Base-by-base conservation (phyloP, 2,113 vertebrate species). In the Gallinago paraguaiae region DNA sequence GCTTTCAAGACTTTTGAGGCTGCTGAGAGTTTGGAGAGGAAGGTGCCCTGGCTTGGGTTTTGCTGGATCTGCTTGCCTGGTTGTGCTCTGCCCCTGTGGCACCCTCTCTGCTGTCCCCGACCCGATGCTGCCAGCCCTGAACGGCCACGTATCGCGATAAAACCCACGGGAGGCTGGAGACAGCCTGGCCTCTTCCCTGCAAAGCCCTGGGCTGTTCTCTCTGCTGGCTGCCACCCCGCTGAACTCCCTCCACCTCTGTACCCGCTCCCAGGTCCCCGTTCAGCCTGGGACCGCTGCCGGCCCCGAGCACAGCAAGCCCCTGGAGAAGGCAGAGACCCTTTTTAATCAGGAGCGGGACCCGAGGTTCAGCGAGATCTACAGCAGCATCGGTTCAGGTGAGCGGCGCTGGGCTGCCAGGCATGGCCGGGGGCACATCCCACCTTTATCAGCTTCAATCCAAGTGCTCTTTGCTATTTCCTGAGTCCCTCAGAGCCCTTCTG, bases 301-400 rank as follows among this genome's bases (percentile, higher is more conserved):
- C 24, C 96, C 98, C 0, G 99, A 99, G 88, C 99, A 98, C 94
- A 98, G 95, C 95, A 99, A 99, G 90, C 96, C 97, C 56, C 68
- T 98, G 39, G 98, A 99, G 82, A 99, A 99, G 91, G n/a, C 98
- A 13, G 97, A 98, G 28, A 95, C 96, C 48, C 96, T 99, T 6
- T 99, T 98, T 74, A 86, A 95, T 9, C 97, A 97, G 86, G 98
- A 98, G 69, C 93, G 97, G 67, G 98, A 98, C 63, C 94, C 98
- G 0, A 89, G 98, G 43, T 98, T 98, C 95, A 61, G 96, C 7
- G 98, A 98, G 41, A 98, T 98, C 67, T 98, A 98, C 94, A 89
- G 96, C 33, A 84, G 64, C 46, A 98, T 98, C 74, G 95, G 7
- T 43, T 22, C 98, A 91, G 98, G 98, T 98, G 54, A 28, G 74